phyloP scores from a whole-genome alignment of 2,113 vertebrate species.

The Dolichallabes microphthalmus region DNA sequence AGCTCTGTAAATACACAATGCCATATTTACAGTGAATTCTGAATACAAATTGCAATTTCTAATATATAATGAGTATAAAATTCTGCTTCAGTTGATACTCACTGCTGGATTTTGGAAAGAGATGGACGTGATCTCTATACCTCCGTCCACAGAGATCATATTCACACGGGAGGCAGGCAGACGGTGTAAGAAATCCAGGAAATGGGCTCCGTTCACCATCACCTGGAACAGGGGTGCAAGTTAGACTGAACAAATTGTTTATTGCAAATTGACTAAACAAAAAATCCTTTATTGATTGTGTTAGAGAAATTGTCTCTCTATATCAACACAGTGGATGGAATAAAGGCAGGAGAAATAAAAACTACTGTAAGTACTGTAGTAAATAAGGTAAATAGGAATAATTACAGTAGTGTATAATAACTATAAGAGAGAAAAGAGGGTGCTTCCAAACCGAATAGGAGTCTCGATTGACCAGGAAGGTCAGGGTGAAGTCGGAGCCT shows the following conservation, averaged over 20 bases:
- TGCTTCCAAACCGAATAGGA: constrained; percentile 57
- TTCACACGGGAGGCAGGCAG: constrained; percentile 57
- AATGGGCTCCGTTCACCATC: constrained; percentile 58
- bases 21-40: neutral
- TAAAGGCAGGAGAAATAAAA: too few species aligned
- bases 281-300: neutral
- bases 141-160: constrained; percentile 49
- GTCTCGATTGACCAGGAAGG: constrained; percentile 8
- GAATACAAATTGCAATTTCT: neutral
- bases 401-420: neutral
- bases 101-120: constrained; percentile 39
- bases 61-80: too few species aligned
- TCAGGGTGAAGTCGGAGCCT: constrained; percentile 61
- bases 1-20: neutral
- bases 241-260: neutral
- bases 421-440: neutral
- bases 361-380: too few species aligned
- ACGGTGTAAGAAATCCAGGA: constrained; percentile 60
- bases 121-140: constrained; percentile 54
- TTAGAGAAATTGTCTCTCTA: neutral
- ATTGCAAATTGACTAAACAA: too few species aligned
- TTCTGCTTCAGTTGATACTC: neutral
- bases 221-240: constrained; percentile 54
- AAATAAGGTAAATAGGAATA: neutral
- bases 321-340: neutral